Percentiles rank a stretch among this genome's conserved stretches.
Evolutionary conservation across 2,113 vertebrate species (phyloP).

Genomic region (Plecotus auritus): DNA sequence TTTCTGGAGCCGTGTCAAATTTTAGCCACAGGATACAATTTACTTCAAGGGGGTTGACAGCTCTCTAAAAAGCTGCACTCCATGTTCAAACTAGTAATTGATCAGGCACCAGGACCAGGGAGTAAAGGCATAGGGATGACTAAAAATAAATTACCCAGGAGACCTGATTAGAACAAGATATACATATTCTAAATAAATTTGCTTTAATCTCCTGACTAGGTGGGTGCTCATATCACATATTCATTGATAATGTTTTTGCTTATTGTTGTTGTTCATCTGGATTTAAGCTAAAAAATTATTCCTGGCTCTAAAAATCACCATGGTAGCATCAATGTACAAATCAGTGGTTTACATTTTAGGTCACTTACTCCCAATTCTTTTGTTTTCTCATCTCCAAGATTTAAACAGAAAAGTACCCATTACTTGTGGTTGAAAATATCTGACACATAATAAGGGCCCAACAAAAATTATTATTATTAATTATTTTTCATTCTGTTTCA

Average conservation of each 20-base stretch:
- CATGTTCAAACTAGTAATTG: slow-evolving; percentile 79
- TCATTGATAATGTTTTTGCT: not conserved
- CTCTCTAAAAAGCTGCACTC: slow-evolving; percentile 77
- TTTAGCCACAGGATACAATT: slow-evolving; percentile 80
- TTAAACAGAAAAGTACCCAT: slow-evolving; percentile 63
- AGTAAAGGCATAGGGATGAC: slow-evolving; percentile 23
- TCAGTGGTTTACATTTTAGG: slow-evolving; percentile 69
- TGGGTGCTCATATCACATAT: not conserved
- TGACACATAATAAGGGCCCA: not conserved
- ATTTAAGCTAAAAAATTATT: slow-evolving; percentile 66
- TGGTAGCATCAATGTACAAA: slow-evolving; percentile 51
- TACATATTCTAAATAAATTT: slow-evolving; percentile 32
- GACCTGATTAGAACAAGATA: slow-evolving; percentile 66
- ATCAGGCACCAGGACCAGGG: slow-evolving; percentile 46
- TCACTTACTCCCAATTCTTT: slow-evolving; percentile 16
- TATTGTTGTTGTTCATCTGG: not conserved
- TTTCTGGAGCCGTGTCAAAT: slow-evolving; percentile 75
- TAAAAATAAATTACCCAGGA: slow-evolving; percentile 64
- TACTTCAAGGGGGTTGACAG: slow-evolving; percentile 77
- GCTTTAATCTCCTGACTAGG: not conserved
- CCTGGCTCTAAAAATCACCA: slow-evolving; percentile 62
- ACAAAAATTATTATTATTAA: not conserved
- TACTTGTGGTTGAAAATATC: slow-evolving; percentile 7
- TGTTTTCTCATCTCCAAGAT: not conserved
- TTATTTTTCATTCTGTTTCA: not conserved